phyloP scores from a whole-genome alignment of 92 coral and sea anemone species.

The Actinostola sp. region DNA sequence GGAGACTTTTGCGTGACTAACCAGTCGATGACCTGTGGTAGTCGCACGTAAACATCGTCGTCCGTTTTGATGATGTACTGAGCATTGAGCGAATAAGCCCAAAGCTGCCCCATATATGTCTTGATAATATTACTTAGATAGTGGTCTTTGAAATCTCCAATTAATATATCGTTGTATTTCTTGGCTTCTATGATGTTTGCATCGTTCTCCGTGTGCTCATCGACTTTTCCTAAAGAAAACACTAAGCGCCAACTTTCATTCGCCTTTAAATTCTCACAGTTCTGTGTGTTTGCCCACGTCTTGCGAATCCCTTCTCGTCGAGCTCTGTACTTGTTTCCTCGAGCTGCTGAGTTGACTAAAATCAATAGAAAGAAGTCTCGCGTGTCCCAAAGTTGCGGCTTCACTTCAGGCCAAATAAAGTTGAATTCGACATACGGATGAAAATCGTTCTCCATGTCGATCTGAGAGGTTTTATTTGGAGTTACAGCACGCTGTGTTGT shows the following conservation, averaged over 20 bases:
- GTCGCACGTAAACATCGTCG: conserved; percentile 55
- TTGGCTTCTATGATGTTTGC: conserved; percentile 41
- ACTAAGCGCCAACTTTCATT: conserved; percentile 27
- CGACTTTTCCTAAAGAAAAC: conserved; percentile 41
- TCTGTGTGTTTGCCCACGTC: conserved; percentile 42
- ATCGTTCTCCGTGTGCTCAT: conserved; percentile 12
- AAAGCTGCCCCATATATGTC: conserved; percentile 43
- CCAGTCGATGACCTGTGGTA: conserved; percentile 47
- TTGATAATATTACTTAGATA: conserved; percentile 38
- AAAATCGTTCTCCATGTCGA: conserved; percentile 24
- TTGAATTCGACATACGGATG: conserved; percentile 10
- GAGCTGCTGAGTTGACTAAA: conserved; percentile 43
- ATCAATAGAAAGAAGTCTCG: conserved; percentile 26
- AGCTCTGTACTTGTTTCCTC: conserved; percentile 13
- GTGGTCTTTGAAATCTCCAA: conserved; percentile 48
- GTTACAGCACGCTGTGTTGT: background rate
- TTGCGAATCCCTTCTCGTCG: conserved; percentile 31
- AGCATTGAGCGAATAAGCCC: conserved; percentile 38
- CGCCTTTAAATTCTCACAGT: background rate
- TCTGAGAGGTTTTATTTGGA: background rate
- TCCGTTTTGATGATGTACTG: conserved; percentile 47
- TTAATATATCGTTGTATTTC: conserved; percentile 37
- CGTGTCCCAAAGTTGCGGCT: conserved; percentile 2
- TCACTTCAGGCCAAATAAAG: conserved; percentile 40
- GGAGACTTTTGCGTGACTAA: conserved; percentile 13